Conservation (phyloP, 1,140 invertebrate genomes). For the Teleogryllus occipitalis region DNA sequence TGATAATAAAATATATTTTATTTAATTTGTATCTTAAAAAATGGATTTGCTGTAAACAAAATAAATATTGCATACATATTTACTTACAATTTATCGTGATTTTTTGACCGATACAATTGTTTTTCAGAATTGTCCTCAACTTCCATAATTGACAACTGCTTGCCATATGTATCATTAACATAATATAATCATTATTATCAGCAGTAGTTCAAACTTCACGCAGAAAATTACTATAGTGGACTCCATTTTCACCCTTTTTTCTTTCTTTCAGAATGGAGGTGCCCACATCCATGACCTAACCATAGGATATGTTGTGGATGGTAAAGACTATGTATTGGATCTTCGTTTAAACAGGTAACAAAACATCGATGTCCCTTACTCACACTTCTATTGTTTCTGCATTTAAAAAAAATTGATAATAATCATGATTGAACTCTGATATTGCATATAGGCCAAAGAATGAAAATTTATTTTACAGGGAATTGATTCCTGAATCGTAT, state of each 20-base stretch:
- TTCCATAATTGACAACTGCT: too few species aligned
- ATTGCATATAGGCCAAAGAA: not conserved
- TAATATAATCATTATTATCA: too few species aligned
- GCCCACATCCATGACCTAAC: slow-evolving; percentile 59
- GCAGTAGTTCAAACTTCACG: too few species aligned
- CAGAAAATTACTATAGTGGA: too few species aligned
- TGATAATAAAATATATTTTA: too few species aligned
- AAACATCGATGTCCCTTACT: not conserved
- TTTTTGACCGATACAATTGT: too few species aligned
- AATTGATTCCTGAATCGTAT: slow-evolving; percentile 63
- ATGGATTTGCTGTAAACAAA: too few species aligned
- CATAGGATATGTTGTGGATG: slow-evolving; percentile 56
- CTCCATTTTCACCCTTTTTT: not conserved
- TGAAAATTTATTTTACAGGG: slow-evolving; percentile 36
- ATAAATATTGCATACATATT: too few species aligned
- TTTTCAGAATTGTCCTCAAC: too few species aligned
- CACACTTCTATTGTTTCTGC: not conserved
- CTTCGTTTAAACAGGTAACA: slow-evolving; percentile 56
- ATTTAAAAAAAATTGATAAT: not conserved
- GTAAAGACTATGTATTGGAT: slow-evolving; percentile 58
- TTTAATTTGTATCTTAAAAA: too few species aligned
- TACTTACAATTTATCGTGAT: too few species aligned
- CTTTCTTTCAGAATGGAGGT: slow-evolving; percentile 49
- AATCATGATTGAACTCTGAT: not conserved
- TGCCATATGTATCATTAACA: too few species aligned